These are phyloP conservation scores for Drosophila pectinifera DNA, from an alignment of 1,140 invertebrate genomes.

Conservation along the genomic window DNA sequence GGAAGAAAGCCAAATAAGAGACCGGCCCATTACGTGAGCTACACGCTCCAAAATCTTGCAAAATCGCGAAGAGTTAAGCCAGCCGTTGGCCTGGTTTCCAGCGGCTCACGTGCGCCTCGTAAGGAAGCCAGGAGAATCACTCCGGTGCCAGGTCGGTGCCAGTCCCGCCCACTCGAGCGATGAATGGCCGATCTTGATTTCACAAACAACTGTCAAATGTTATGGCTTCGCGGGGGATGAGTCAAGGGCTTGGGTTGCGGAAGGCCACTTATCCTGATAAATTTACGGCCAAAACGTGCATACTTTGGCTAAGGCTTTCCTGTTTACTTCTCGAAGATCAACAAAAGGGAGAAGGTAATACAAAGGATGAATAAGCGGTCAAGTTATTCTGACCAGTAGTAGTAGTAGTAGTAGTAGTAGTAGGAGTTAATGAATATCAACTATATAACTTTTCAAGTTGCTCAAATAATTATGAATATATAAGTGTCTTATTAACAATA, in stretches of 20 bases:
- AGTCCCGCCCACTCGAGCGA: slow-evolving; percentile 4
- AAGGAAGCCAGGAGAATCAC: slow-evolving; percentile 30
- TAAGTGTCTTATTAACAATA: neutral
- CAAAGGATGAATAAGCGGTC: too few relatives aligned
- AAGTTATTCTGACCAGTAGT: neutral
- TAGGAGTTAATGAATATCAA: too few relatives aligned
- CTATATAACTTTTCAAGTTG: too few relatives aligned
- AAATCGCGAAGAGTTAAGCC: slow-evolving; percentile 39
- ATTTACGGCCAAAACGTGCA: slow-evolving; percentile 25
- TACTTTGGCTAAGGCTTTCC: too few relatives aligned
- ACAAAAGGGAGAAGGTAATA: neutral
- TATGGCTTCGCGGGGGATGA: neutral
- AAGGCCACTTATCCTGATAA: slow-evolving; percentile 11
- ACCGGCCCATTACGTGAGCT: slow-evolving; percentile 58
- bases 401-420: too few relatives aligned
- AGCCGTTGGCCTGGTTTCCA: slow-evolving; percentile 51
- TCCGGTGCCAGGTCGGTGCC: slow-evolving; percentile 4
- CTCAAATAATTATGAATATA: neutral
- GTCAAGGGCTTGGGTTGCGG: slow-evolving; percentile 7
- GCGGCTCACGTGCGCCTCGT: slow-evolving; percentile 46
- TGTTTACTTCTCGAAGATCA: neutral
- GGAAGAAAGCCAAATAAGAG: slow-evolving; percentile 42
- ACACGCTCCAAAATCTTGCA: slow-evolving; percentile 65
- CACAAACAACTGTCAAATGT: neutral
- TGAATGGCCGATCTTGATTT: slow-evolving; percentile 16